These are phyloP conservation scores for Plemyria rubiginata DNA, from an alignment of 2,888 invertebrate genomes.

Conservation along the genomic window DNA sequence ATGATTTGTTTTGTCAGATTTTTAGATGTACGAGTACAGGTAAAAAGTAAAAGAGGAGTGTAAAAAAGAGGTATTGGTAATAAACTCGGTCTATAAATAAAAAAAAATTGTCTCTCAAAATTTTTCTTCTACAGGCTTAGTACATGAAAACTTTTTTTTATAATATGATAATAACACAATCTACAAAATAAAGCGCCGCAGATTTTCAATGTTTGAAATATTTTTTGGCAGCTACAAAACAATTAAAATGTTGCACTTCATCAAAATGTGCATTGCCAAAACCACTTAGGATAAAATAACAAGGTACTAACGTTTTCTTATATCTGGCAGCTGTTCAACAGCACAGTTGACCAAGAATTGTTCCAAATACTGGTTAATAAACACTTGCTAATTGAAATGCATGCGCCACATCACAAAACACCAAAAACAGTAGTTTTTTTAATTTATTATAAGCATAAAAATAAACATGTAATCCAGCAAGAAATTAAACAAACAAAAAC, in stretches of 20 bases:
- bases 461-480: not conserved
- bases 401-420: conserved; percentile 4
- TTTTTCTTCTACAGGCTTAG: too few species aligned
- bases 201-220: not conserved
- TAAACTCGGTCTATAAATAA: too few species aligned
- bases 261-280: conserved; percentile 6
- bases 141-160: too few species aligned
- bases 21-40: too few species aligned
- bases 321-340: conserved; percentile 21
- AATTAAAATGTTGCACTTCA: not conserved
- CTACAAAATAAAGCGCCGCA: too few species aligned
- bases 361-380: not conserved
- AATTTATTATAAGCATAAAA: not conserved
- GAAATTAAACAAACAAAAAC: not conserved
- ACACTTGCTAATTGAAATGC: not conserved
- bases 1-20: too few species aligned
- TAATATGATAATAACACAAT: too few species aligned
- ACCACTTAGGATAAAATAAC: conserved; percentile 8
- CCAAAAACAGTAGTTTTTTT: not conserved
- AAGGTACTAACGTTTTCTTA: conserved; percentile 26
- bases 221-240: not conserved
- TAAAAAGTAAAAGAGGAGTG: too few species aligned
- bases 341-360: conserved; percentile 8
- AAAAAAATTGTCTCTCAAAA: too few species aligned
- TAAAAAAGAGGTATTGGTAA: too few species aligned